phyloP scores from a whole-genome alignment of 1,140 invertebrate genomes.

The Mycetomoellerius zeteki region DNA sequence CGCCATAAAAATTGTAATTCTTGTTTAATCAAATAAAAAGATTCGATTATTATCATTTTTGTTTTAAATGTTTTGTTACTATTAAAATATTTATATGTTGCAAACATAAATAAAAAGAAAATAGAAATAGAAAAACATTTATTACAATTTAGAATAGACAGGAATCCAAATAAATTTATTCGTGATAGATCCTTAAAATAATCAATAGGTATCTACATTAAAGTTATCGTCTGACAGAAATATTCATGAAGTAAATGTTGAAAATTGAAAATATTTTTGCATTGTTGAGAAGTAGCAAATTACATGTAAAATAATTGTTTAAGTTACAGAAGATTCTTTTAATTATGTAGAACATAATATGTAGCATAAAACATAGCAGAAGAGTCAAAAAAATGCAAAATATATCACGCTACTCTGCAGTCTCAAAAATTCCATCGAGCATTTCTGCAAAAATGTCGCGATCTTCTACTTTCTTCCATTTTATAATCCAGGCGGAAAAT shows the following conservation, averaged over 20 bases:
- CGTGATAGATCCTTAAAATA: background rate
- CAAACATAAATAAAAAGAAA: background rate
- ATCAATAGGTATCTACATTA: background rate
- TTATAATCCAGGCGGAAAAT: conserved; percentile 37
- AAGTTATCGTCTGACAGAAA: background rate
- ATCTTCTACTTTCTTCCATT: background rate
- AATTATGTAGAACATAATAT: background rate
- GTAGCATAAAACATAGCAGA: background rate
- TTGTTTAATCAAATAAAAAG: background rate
- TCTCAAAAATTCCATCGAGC: conserved; percentile 39
- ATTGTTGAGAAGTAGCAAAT: background rate
- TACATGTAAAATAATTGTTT: background rate
- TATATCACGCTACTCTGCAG: background rate
- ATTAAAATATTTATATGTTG: background rate
- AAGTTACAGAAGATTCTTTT: background rate
- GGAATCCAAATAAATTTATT: background rate
- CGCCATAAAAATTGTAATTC: conserved; percentile 11
- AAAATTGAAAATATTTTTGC: conserved; percentile 1
- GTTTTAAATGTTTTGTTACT: background rate
- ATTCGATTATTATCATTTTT: background rate
- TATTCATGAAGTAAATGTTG: background rate
- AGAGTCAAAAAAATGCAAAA: conserved; percentile 9
- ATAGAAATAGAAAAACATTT: background rate
- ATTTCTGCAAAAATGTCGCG: background rate
- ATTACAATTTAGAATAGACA: background rate